Conservation (phyloP, 2,113 vertebrate species). For the Hydropotes inermis region DNA sequence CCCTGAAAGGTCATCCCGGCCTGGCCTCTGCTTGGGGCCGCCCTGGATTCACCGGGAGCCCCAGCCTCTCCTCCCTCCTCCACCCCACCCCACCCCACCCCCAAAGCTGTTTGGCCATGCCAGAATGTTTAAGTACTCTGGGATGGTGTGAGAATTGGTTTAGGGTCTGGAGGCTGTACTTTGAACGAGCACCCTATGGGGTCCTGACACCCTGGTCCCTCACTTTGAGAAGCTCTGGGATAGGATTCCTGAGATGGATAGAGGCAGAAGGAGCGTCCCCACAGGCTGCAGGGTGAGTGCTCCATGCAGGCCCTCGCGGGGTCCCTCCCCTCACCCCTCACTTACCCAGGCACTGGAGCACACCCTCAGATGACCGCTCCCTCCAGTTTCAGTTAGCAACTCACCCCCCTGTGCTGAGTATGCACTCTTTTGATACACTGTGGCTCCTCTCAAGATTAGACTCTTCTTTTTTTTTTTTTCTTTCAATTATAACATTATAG, state of each 20-base stretch:
- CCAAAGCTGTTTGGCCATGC: not conserved
- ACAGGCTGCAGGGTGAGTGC: not conserved
- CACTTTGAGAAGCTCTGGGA: not conserved
- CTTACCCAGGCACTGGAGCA: not conserved
- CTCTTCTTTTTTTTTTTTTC: not conserved
- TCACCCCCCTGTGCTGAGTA: not conserved
- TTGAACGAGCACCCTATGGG: not conserved
- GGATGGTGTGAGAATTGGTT: not conserved
- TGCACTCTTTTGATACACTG: conserved; percentile 26
- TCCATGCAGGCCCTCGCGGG: not conserved
- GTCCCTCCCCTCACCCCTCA: not conserved
- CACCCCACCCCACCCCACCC: not conserved
- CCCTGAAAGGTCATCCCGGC: not conserved
- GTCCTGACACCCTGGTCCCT: not conserved
- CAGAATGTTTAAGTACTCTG: not conserved
- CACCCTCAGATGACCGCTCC: not conserved
- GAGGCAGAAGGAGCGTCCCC: not conserved
- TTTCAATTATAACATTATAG: conserved; percentile 17
- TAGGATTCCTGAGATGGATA: not conserved
- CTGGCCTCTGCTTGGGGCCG: not conserved
- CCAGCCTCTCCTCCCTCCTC: not conserved
- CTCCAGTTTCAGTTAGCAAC: not conserved
- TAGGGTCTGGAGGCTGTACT: not conserved
- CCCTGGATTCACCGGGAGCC: not conserved
- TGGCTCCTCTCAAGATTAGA: not conserved